phyloP scores from a whole-genome alignment of 2,888 invertebrate genomes.

The Dryomyza anilis region DNA sequence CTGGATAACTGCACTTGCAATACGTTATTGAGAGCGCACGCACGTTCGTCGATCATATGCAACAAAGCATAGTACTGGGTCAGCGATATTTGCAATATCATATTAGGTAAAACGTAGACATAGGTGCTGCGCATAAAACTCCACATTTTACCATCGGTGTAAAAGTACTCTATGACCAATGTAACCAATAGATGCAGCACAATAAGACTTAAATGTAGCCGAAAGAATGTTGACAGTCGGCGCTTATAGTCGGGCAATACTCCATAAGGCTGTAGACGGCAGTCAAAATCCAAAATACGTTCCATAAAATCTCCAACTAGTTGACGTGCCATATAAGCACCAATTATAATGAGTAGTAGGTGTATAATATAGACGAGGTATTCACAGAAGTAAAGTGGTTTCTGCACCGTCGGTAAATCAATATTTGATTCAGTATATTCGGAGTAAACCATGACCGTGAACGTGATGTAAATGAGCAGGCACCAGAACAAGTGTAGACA shows the following conservation, averaged over 20 bases:
- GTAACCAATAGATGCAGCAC: constrained; percentile 21
- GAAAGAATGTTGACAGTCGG: constrained; percentile 26
- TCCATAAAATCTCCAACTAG: constrained; percentile 30
- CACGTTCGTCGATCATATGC: constrained; percentile 34
- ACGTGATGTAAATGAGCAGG: constrained; percentile 26
- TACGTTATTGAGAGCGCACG: constrained; percentile 24
- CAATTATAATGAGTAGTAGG: constrained; percentile 31
- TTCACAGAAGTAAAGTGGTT: constrained; percentile 40
- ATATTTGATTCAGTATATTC: constrained; percentile 33
- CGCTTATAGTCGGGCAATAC: not conserved
- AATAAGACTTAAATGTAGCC: constrained; percentile 34
- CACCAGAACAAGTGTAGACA: constrained; percentile 37
- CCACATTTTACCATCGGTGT: constrained; percentile 3
- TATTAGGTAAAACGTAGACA: constrained; percentile 39
- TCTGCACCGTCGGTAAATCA: constrained; percentile 37
- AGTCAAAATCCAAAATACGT: constrained; percentile 37
- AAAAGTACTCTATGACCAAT: constrained; percentile 31
- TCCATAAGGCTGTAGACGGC: constrained; percentile 24
- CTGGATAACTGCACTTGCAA: constrained; percentile 28
- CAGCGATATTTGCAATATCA: constrained; percentile 39
- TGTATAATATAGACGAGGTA: constrained; percentile 38
- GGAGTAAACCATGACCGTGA: constrained; percentile 28
- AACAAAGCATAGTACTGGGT: constrained; percentile 40
- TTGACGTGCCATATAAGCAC: constrained; percentile 27
- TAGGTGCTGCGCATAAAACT: constrained; percentile 24